phyloP scores from a whole-genome alignment of 2,888 invertebrate genomes.

The Steinernema scapterisci region DNA sequence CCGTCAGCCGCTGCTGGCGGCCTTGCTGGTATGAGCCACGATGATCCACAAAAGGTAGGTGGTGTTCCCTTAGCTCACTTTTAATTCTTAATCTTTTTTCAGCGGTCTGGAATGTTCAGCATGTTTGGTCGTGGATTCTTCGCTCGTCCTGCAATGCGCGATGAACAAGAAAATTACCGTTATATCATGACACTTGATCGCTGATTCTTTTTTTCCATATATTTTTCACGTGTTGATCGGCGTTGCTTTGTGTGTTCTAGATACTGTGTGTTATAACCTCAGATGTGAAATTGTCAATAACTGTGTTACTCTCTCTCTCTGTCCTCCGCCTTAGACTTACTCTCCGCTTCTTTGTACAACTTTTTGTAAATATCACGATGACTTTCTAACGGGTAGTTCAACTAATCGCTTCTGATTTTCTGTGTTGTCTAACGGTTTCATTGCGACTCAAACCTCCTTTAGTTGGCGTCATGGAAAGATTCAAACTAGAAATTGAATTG shows the following conservation, averaged over 20 bases:
- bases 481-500: neutral
- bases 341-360: neutral
- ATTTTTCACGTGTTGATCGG: too few relatives aligned
- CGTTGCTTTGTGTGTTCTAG: too few relatives aligned
- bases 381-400: slow-evolving; percentile 18
- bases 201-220: slow-evolving; percentile 31
- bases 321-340: neutral
- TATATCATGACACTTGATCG: slow-evolving; percentile 64
- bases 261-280: too few relatives aligned
- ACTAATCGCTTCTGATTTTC: neutral
- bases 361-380: slow-evolving; percentile 23
- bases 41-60: neutral
- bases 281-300: neutral
- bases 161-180: slow-evolving; percentile 62
- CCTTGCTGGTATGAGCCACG: neutral
- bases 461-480: neutral
- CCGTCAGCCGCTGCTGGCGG: neutral
- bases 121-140: slow-evolving; percentile 62
- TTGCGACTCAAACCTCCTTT: neutral
- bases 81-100: slow-evolving; percentile 33
- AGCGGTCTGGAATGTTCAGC: slow-evolving; percentile 50
- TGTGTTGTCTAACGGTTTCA: neutral
- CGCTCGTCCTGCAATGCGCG: slow-evolving; percentile 59
- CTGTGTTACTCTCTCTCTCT: neutral
- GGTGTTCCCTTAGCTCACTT: neutral